A percentile compares a stretch with the other conserved stretches of the same genome.
Evolutionary conservation across 1,140 invertebrate genomes (phyloP).

Genomic region (Drosophila rufa): DNA sequence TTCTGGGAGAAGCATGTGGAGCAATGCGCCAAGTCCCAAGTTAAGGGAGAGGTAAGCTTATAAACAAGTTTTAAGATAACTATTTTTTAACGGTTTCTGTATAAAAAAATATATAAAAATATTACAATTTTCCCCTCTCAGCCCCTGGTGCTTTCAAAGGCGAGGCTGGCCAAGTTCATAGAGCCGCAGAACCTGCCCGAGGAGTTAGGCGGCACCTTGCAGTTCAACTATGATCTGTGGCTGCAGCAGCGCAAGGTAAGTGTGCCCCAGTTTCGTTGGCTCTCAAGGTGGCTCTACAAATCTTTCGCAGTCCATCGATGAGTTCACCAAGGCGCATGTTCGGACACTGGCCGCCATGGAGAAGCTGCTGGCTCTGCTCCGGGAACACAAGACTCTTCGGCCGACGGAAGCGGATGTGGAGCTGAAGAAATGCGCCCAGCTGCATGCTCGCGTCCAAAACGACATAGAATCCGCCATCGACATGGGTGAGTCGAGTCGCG

Average conservation of each 20-base stretch:
- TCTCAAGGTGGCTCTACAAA: background rate
- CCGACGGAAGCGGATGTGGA: slow-evolving; percentile 86
- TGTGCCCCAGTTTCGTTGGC: slow-evolving; percentile 60
- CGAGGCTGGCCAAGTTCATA: slow-evolving; percentile 90
- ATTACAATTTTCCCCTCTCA: slow-evolving; percentile 64
- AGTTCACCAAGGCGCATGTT: slow-evolving; percentile 87
- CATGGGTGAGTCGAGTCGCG: slow-evolving; percentile 65
- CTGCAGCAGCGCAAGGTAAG: slow-evolving; percentile 92
- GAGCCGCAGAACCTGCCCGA: slow-evolving; percentile 91
- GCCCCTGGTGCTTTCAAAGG: slow-evolving; percentile 88
- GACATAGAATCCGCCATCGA: slow-evolving; percentile 77
- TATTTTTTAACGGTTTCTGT: no score
- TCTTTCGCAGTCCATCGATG: slow-evolving; percentile 87
- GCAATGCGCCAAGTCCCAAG: slow-evolving; percentile 88
- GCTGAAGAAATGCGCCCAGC: slow-evolving; percentile 85
- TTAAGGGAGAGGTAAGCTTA: slow-evolving; percentile 87
- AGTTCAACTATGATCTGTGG: slow-evolving; percentile 93
- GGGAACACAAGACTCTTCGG: slow-evolving; percentile 82
- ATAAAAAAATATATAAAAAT: no score
- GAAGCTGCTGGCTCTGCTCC: slow-evolving; percentile 86
- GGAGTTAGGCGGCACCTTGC: slow-evolving; percentile 91
- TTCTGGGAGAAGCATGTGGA: slow-evolving; percentile 92
- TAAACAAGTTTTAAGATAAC: no score
- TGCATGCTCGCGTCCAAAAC: slow-evolving; percentile 85
- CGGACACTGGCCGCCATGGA: slow-evolving; percentile 87